Evolutionary conservation across 1,140 invertebrate species (phyloP).

Genomic region (Battus philenor): DNA sequence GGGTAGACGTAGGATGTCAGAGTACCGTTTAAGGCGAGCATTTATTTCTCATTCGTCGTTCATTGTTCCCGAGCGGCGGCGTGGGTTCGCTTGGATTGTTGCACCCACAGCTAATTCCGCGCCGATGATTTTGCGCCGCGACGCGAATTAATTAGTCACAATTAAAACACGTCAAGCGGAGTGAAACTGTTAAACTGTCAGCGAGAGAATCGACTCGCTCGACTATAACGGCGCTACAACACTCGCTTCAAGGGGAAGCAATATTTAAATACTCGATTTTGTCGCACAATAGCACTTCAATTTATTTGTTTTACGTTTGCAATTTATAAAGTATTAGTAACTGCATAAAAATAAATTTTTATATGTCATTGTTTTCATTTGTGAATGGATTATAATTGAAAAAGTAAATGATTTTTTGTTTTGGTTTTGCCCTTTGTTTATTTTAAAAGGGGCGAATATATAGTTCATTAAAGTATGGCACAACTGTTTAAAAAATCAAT

Average conservation of each 20-base stretch:
- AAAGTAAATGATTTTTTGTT: too few relatives aligned
- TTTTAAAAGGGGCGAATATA: too few relatives aligned
- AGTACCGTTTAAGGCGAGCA: conserved; percentile 7
- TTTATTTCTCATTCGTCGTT: conserved; percentile 30
- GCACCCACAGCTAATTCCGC: conserved; percentile 44
- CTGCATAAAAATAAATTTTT: too few relatives aligned
- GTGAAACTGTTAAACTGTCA: conserved; percentile 25
- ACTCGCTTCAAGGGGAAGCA: background rate
- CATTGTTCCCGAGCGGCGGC: conserved; percentile 45
- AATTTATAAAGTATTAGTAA: too few relatives aligned
- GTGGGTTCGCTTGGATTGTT: conserved; percentile 49
- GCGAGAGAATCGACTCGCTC: conserved; percentile 3
- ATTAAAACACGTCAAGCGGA: conserved; percentile 29
- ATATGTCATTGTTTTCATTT: too few relatives aligned
- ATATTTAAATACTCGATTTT: background rate
- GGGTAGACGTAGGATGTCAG: conserved; percentile 22
- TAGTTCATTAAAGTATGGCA: too few relatives aligned
- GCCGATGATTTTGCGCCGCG: conserved; percentile 41
- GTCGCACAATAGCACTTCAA: background rate
- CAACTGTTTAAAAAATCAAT: too few relatives aligned
- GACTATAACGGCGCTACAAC: background rate
- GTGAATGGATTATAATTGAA: too few relatives aligned
- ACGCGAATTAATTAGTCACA: conserved; percentile 50
- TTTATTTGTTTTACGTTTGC: background rate
- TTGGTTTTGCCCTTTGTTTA: too few relatives aligned